phyloP scores from a whole-genome alignment of 2,797 vertebrate genomes.

The Diplodus puntazzo region DNA sequence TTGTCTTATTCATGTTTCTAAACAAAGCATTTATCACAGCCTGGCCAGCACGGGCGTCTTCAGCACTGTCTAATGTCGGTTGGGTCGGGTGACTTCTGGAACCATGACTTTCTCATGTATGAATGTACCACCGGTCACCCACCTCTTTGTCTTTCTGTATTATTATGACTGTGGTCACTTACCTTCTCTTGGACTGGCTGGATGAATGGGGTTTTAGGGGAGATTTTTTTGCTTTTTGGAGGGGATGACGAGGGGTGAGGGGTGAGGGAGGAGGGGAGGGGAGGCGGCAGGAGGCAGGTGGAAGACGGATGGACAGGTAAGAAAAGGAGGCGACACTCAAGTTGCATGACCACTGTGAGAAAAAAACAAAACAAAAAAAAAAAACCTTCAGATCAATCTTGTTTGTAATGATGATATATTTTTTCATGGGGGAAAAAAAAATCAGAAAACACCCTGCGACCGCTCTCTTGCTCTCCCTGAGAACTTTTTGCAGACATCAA shows the following conservation, averaged over 20 bases:
- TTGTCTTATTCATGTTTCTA: constrained; percentile 84
- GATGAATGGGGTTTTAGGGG: constrained; percentile 34
- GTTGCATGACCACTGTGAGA: constrained; percentile 86
- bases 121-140: constrained; percentile 85
- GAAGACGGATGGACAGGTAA: constrained; percentile 48
- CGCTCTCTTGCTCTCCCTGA: constrained; percentile 71
- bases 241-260: not conserved
- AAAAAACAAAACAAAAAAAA: no score
- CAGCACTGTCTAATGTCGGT: constrained; percentile 77
- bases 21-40: constrained; percentile 87
- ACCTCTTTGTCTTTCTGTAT: constrained; percentile 79
- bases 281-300: constrained; percentile 2
- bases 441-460: constrained; percentile 62
- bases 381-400: constrained; percentile 79
- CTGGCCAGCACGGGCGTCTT: constrained; percentile 75
- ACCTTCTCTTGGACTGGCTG: constrained; percentile 75
- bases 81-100: constrained; percentile 78
- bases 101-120: constrained; percentile 82
- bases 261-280: not conserved
- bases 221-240: not conserved
- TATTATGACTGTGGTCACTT: constrained; percentile 82
- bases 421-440: constrained; percentile 80
- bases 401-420: constrained; percentile 86
- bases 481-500: constrained; percentile 74
- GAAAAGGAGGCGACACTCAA: constrained; percentile 79